Evolutionary conservation across 2,113 vertebrate genomes (phyloP).

Genomic region (Ellobius talpinus): DNA sequence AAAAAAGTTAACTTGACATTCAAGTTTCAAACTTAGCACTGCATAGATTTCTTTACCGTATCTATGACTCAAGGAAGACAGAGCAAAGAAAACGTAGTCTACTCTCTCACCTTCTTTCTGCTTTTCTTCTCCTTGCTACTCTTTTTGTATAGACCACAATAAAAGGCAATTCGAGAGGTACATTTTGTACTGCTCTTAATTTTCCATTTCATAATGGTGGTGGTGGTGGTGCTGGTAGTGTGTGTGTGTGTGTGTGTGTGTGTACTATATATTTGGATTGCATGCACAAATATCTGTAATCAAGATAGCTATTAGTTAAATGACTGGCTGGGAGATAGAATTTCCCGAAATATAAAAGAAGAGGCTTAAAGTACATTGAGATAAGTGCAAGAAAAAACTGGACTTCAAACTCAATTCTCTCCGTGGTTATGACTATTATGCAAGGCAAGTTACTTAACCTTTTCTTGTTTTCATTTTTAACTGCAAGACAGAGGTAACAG

Average conservation of each 20-base stretch:
- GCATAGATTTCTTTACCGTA: background rate
- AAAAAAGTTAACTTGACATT: constrained; percentile 46
- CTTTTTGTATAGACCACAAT: background rate
- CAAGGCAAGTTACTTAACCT: constrained; percentile 48
- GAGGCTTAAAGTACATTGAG: background rate
- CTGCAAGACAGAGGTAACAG: constrained; percentile 52
- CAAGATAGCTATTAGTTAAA: constrained; percentile 31
- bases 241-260: background rate
- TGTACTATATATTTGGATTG: constrained; percentile 10
- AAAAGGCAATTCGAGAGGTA: constrained; percentile 27
- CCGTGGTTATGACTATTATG: constrained; percentile 12
- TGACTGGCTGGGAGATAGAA: constrained; percentile 22
- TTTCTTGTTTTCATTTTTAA: constrained; percentile 63
- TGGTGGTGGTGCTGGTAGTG: background rate
- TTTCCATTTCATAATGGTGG: constrained; percentile 3
- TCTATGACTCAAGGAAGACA: background rate
- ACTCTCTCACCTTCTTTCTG: background rate
- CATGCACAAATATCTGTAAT: constrained; percentile 1
- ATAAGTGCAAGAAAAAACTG: constrained; percentile 3
- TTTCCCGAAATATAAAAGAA: background rate
- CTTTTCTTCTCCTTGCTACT: background rate
- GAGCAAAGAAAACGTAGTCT: background rate
- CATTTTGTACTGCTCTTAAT: background rate
- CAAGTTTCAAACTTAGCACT: background rate
- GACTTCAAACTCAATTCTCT: background rate